Evolutionary conservation across 1,140 invertebrate species (phyloP).

Genomic region (Magallana gigas): DNA sequence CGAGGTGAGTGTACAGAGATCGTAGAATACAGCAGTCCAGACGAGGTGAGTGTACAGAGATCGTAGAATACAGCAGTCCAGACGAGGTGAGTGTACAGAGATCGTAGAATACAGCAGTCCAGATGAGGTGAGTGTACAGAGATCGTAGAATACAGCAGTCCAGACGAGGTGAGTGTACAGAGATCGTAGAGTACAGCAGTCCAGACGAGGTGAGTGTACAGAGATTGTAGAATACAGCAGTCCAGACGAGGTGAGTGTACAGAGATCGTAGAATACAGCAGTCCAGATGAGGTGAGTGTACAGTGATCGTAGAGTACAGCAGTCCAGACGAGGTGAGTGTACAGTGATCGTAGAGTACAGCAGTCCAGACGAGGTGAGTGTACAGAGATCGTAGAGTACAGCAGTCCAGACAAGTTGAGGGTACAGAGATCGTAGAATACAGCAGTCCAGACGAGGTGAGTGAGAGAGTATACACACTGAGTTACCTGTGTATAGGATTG

Average conservation of each 20-base stretch:
- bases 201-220: background rate
- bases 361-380: conserved; percentile 88
- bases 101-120: too few relatives aligned
- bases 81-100: conserved; percentile 85
- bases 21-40: conserved; percentile 91
- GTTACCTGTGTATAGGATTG: too few relatives aligned
- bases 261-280: conserved; percentile 90
- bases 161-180: background rate
- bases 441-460: conserved; percentile 89
- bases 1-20: conserved; percentile 97
- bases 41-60: conserved; percentile 97
- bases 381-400: conserved; percentile 91
- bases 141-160: too few relatives aligned
- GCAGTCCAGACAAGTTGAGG: conserved; percentile 84
- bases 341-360: conserved; percentile 91
- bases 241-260: conserved; percentile 84
- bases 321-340: conserved; percentile 87
- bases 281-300: conserved; percentile 87
- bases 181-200: too few relatives aligned
- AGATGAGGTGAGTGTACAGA: background rate
- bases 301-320: conserved; percentile 90
- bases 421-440: background rate
- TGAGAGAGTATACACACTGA: too few relatives aligned
- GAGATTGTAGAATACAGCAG: too few relatives aligned
- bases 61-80: conserved; percentile 92